Base-by-base conservation (phyloP, 2,888 invertebrate species). In the Tinea pellionella region DNA sequence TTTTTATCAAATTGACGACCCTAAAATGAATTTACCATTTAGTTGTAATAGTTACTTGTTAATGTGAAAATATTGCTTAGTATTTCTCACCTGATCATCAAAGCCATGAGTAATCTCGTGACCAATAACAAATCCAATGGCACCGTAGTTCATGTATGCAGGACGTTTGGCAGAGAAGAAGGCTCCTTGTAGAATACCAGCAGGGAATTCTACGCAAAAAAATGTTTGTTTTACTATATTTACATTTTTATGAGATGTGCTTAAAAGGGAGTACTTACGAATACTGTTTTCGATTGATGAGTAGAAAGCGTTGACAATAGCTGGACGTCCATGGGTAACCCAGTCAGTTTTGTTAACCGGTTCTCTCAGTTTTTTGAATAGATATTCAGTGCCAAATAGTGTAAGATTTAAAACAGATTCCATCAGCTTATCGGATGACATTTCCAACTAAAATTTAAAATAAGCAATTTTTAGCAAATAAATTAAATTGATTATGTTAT, bases 51-150 rank as follows among this genome's bases (percentile, higher is more conserved):
- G 24, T 3, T 56, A 6, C 6, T 24, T 24, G 24, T 56, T 4
- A 24, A n/a, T n/a, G n/a, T n/a, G n/a, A n/a, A n/a, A n/a, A n/a
- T n/a, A n/a, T n/a, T n/a, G n/a, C n/a, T n/a, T 56, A 59, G 3
- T 37, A n/a, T 37, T 37, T 37, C 9, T 63, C 74, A 89, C 90
- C 83, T 94, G 93, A 72, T 95, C 94, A 72, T 95, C 95, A 69
- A 96, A 96, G 9, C 95, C 95, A 72, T 96, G 96, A 0, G 96
- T 96, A 59, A 97, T 96, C 86, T 96, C 96, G 73, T 96, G 96
- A 0, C 96, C 96, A 69, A 96, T 96, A 2, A 96, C 94, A 69
- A 94, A 95, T 1, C 96, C 96, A 64, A 97, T 96, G 1, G 95
- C 94, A 16, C 96, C 96, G 68, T 94, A 96, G 77, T 96, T 96